Evolutionary conservation across 2,888 invertebrate species (phyloP).

Genomic region (Plagiodera versicolora): DNA sequence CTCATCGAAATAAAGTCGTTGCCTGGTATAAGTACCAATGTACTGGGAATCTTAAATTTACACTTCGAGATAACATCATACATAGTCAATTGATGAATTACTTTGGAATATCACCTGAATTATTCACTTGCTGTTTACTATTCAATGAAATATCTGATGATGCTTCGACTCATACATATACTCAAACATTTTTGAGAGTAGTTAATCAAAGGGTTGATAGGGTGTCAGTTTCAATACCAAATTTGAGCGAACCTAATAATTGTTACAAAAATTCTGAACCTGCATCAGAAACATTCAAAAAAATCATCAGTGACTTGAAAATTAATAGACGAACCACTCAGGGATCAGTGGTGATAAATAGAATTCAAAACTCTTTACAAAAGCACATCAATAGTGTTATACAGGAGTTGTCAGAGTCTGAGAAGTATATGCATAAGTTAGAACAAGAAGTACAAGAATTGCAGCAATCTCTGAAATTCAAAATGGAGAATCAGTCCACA

Average conservation of each 20-base stretch:
- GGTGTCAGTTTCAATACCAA: constrained; percentile 58
- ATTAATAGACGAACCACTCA: constrained; percentile 39
- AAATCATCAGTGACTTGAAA: constrained; percentile 42
- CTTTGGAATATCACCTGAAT: constrained; percentile 61
- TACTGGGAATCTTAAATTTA: constrained; percentile 59
- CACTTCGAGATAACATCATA: constrained; percentile 65
- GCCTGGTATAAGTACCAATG: constrained; percentile 70
- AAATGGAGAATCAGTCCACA: neutral
- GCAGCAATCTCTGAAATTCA: constrained; percentile 14
- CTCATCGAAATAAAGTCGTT: constrained; percentile 61
- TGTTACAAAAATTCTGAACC: constrained; percentile 47
- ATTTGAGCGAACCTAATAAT: constrained; percentile 51
- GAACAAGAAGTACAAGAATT: constrained; percentile 49
- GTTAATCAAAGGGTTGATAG: constrained; percentile 60
- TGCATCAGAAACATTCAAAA: constrained; percentile 43
- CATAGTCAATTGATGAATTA: constrained; percentile 64
- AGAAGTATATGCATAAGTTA: constrained; percentile 48
- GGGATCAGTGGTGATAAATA: constrained; percentile 42
- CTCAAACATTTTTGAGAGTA: constrained; percentile 65
- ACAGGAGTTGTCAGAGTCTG: constrained; percentile 44
- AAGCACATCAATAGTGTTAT: constrained; percentile 46
- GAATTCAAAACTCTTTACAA: constrained; percentile 49
- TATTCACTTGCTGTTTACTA: constrained; percentile 66
- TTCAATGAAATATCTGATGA: constrained; percentile 58
- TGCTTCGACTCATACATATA: constrained; percentile 64